Base-by-base conservation (phyloP, 2,888 invertebrate genomes). In the Xestia rhomboidea region DNA sequence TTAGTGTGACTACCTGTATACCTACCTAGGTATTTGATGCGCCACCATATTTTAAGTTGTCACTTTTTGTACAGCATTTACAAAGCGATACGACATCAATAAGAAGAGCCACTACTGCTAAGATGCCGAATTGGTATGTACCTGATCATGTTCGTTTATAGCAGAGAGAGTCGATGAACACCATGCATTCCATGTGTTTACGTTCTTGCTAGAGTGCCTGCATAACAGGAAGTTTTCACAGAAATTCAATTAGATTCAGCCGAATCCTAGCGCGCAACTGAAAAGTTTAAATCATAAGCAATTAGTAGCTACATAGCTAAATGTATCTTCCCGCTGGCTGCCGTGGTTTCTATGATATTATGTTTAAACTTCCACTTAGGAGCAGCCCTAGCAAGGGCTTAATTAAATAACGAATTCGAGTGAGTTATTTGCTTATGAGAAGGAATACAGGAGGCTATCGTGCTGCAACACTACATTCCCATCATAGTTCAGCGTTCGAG, bases 321-420 rank as follows among this genome's bases (percentile, higher is more conserved):
- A 68, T 72, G 46, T 34, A 57, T 68, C 70, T 64, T 71, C 41
- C 68, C 34, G 15, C 30, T 38, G 60, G 18, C 66, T 57, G 57
- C n/a, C n/a, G 49, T 57, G 49, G 24, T 49, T 34, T 68, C 60
- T 71, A 54, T 75, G 18, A 54, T 79, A 67, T 69, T 72, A 71
- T 62, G 69, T 73, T 34, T 54, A 63, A 74, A 79, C 60, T 74
- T 69, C 60, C 27, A 67, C 41, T 57, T 21, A 30, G n/a, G n/a
- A 73, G 63, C 62, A 64, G 46, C 62, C 49, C 67, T 74, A 68
- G 63, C 66, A n/a, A 44, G 34, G 68, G 57, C 60, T 78, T 85
- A 81, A 77, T 81, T 78, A 76, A 84, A 81, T 85, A 85, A 62
- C 68, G 18, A 66, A 85, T 72, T 76, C 44, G n/a, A 73, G 70